Base-by-base conservation (phyloP, 2,797 vertebrate genomes). In the Sebastes reedi region DNA sequence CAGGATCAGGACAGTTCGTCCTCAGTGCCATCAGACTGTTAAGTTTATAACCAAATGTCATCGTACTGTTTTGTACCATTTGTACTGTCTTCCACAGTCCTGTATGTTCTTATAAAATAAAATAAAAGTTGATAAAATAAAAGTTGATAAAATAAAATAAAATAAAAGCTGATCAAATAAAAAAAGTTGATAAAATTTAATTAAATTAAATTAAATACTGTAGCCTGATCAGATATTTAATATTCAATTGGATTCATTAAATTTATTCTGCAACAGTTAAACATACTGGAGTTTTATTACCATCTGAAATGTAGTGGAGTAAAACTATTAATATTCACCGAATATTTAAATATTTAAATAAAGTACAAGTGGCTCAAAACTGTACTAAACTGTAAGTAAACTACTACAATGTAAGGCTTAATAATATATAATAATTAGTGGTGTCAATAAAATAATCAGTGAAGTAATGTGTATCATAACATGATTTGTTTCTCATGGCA, bases 31-130 rank as follows among this genome's bases (percentile, higher is more conserved):
- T 67, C 58, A 65, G 68, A 69, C 59, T 18, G 39, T 74, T 68
- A 25, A 25, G 65, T 72, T 70, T 55, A 64, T 71, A 68, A 39
- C 11, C 54, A 76, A 70, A 73, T 59, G 58, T 82, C 11, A 22
- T 25, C 18, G 4, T 16, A 50, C 20, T 10, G 12, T 61, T 73
- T 68, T 75, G 3, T 67, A 42, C 7, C 8, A 61, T 72, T 66
- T 46, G 20, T 39, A 10, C 10, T n/a, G 16, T 54, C 8, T 22
- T 70, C 3, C 4, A 6, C 8, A 24, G 39, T 11, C 11, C 6
- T 54, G 22, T 60, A 36, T 52, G 61, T 22, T 27, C 16, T 34
- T 25, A 16, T 50, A 50, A 18, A 50, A 50, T 50, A 50, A 50
- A 61, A 18, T 25, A 2, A 9, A 27, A 42, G 39, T 42, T 39